A percentile compares a stretch with the other conserved stretches of the same genome.
Evolutionary conservation across 2,888 invertebrate genomes (phyloP).

Genomic region (Pheosia tremula): DNA sequence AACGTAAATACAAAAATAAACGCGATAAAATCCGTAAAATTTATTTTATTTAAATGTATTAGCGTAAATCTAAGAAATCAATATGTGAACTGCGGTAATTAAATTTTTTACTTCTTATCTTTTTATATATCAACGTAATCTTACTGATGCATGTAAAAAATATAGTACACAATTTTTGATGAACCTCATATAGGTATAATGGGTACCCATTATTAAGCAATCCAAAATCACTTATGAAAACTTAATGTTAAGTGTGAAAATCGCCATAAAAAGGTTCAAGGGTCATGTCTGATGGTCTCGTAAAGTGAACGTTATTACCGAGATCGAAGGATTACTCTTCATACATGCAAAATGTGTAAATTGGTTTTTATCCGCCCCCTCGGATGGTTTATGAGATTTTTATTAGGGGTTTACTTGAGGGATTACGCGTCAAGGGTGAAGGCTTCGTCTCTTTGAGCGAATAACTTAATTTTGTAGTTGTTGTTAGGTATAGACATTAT

Average conservation of each 20-base stretch:
- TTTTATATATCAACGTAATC: no score
- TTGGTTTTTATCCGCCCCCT: conserved; percentile 8
- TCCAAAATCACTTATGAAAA: conserved; percentile 33
- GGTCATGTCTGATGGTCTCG: conserved; percentile 22
- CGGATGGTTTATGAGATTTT: neutral
- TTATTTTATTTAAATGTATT: no score
- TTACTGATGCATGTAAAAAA: no score
- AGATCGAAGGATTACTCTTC: conserved; percentile 17
- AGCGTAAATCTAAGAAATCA: no score
- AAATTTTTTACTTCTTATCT: no score
- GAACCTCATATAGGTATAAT: no score
- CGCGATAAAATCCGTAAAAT: no score
- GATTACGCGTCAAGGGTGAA: neutral
- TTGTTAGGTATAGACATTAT: no score
- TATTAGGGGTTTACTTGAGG: conserved; percentile 4
- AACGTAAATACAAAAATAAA: no score
- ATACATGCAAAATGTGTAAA: conserved; percentile 38
- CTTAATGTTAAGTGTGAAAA: conserved; percentile 30
- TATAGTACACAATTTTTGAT: no score
- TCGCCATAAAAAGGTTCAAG: conserved; percentile 26
- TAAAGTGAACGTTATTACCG: conserved; percentile 36
- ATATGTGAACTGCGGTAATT: no score
- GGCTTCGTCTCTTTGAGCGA: neutral
- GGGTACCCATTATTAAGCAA: conserved; percentile 17
- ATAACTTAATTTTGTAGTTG: neutral